These are phyloP conservation scores for Diaphora mendica DNA, from an alignment of 2,888 invertebrate genomes.

Conservation along the genomic window DNA sequence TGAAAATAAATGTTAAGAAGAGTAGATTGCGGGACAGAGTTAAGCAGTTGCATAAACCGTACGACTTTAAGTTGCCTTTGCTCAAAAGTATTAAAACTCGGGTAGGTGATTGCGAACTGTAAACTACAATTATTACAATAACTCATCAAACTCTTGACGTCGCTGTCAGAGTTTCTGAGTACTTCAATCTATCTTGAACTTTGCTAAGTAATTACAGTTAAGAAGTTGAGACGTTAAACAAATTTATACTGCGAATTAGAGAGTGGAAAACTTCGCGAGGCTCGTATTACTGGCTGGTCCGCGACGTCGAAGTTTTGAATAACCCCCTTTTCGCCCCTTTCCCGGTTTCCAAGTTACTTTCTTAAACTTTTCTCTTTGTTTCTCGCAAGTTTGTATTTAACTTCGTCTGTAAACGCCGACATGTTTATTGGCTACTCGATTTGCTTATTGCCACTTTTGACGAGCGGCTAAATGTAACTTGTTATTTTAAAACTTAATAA, in stretches of 20 bases:
- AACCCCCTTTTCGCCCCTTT: conserved; percentile 67
- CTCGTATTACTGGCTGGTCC: conserved; percentile 74
- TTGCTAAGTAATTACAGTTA: conserved; percentile 83
- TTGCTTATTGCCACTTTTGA: conserved; percentile 42
- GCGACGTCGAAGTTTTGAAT: conserved; percentile 80
- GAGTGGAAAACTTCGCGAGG: conserved; percentile 75
- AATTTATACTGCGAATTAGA: conserved; percentile 85
- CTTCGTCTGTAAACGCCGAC: conserved; percentile 70
- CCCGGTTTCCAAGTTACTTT: conserved; percentile 74
- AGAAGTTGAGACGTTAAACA: conserved; percentile 86
- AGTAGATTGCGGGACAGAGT: conserved; percentile 21
- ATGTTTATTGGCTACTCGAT: conserved; percentile 71
- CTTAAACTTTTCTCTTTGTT: conserved; percentile 79
- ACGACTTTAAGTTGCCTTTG: conserved; percentile 31
- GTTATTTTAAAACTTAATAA: background rate
- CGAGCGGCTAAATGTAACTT: conserved; percentile 20
- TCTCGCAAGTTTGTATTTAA: conserved; percentile 70
- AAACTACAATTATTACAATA: conserved; percentile 63
- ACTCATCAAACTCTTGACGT: conserved; percentile 66
- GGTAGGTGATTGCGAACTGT: conserved; percentile 42
- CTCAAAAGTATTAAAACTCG: conserved; percentile 19
- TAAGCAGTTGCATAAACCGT: conserved; percentile 35
- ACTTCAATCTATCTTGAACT: conserved; percentile 80
- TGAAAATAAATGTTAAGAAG: conserved; percentile 23
- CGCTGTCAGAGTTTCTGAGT: conserved; percentile 69